These are phyloP conservation scores for Drosophila falleni DNA, from an alignment of 2,888 invertebrate genomes.

Conservation along the genomic window DNA sequence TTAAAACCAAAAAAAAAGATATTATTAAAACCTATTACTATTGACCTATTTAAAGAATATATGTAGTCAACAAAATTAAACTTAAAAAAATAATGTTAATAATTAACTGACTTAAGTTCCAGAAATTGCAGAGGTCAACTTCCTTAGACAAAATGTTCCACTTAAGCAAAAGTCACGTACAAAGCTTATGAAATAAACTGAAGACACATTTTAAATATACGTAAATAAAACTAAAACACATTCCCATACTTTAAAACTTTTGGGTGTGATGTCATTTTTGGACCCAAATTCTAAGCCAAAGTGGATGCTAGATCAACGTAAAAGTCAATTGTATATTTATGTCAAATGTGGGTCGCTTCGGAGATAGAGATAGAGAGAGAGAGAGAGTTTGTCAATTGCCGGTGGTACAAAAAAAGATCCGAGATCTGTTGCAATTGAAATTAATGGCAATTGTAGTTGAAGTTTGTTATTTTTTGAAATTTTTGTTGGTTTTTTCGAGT, in stretches of 20 bases:
- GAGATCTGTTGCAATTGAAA: slow-evolving; percentile 63
- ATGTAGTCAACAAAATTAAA: neutral
- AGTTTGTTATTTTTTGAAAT: slow-evolving; percentile 68
- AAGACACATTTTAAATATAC: neutral
- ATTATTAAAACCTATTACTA: too few relatives aligned
- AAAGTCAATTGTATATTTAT: slow-evolving; percentile 25
- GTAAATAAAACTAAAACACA: neutral
- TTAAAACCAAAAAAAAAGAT: too few relatives aligned
- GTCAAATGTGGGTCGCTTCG: slow-evolving; percentile 63
- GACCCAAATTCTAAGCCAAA: slow-evolving; percentile 47
- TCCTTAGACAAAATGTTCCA: slow-evolving; percentile 1
- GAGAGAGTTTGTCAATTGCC: slow-evolving; percentile 69
- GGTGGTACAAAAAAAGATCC: slow-evolving; percentile 29
- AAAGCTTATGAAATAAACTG: neutral
- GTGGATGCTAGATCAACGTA: slow-evolving; percentile 44
- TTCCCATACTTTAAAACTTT: slow-evolving; percentile 30
- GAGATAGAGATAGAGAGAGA: slow-evolving; percentile 52
- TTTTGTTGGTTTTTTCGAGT: slow-evolving; percentile 43
- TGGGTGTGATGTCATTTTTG: slow-evolving; percentile 67
- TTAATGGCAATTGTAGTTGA: slow-evolving; percentile 66
- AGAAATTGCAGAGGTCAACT: neutral
- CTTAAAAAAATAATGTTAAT: neutral
- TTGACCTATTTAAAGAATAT: too few relatives aligned
- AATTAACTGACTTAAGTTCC: neutral
- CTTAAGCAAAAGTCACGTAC: slow-evolving; percentile 4